Base-by-base conservation (phyloP, 2,113 vertebrate species). In the Stegostoma tigrinum region DNA sequence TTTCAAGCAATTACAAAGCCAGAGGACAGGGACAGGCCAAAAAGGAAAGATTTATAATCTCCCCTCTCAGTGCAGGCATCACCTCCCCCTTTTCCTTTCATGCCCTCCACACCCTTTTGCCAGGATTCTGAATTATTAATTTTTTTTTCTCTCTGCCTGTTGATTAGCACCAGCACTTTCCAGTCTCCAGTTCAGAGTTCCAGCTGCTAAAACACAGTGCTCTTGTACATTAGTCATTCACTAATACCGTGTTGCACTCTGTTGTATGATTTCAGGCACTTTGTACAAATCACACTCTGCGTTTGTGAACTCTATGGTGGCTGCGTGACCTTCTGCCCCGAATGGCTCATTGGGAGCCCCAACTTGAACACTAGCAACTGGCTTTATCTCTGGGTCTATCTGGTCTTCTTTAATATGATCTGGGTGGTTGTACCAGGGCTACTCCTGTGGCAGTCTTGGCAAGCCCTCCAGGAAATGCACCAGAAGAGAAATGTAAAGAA, bases 311-410 rank as follows among this genome's bases (percentile, higher is more conserved):
- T 98, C 19, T 97, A 97, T 15, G 97, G 97, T 0, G 97, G 97
- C 91, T 98, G 98, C 97, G 98, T 98, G 98, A 98, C 97, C 6
- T 97, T 97, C 96, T 97, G 96, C 96, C 98, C 97, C 0, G 98
- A 98, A 5, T 98, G 97, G 98, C 96, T 98, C 0, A 0, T 96
- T 0, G 98, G 98, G 91, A 98, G 97, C 97, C 98, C 98, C 75
- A 97, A 96, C 95, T 97, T 98, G 95, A 97, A 98, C 95, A 97
- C 97, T 38, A 96, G 96, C 75, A 97, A 96, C 95, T 97, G 97
- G 97, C 97, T 98, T 66, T 97, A 98, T 97, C 96, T 98, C 23
- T 98, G 98, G 98, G 96, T 98, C 95, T 98, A 98, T 96, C 97
- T 98, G 96, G 96, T 96, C 0, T 98, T 98, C 97, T 98, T 98